Base-by-base conservation (phyloP, 2,888 invertebrate species). In the Merodon equestris region DNA sequence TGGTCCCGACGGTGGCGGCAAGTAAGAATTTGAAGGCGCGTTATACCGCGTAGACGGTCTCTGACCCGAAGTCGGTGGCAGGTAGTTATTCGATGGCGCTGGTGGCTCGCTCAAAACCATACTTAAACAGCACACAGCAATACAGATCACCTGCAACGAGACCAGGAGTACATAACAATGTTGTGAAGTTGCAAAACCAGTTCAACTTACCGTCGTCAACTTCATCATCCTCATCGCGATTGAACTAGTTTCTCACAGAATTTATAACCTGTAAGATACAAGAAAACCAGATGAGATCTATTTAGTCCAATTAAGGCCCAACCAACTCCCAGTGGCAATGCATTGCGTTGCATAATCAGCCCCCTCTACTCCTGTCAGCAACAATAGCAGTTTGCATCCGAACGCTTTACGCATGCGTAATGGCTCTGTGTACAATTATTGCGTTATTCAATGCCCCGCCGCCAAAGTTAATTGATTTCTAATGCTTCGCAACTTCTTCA, bases 1-100 rank as follows among this genome's bases (percentile, higher is more conserved):
- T 36, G 89, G 89, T 57, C 86, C 88, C 0, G 89, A 87, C 9
- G 88, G 87, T 0, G 91, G 91, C 0, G 91, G 91, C 40, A 91
- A 90, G 83, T 92, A 93, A 3, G 90, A 90, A 17, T 89, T 90
- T 0, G 91, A 89, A 50, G 85, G 76, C 9, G 63, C 57, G 40
- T 44, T 1, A 64, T 88, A 89, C 67, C 83, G 87, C 13, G 85
- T 85, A 13, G 86, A 84, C 48, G 84, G 85, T 18, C 90, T 89
- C 61, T 89, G 90, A 9, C 88, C 87, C 1, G 85, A 88, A 44
- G 89, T 89, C 0, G 90, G 90, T 50, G 88, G 85, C 56, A 83
- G 64, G 56, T 88, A 89, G 34, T 79, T 83, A 48, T 84, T 88
- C 17, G 87, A 86, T 7, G 85, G 73, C 17, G 88, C 85, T 42